Percentiles rank a stretch among this genome's conserved stretches.
These are phyloP conservation scores for Podotricha telesiphe DNA, from an alignment of 2,888 invertebrate species.

Conservation along the genomic window DNA sequence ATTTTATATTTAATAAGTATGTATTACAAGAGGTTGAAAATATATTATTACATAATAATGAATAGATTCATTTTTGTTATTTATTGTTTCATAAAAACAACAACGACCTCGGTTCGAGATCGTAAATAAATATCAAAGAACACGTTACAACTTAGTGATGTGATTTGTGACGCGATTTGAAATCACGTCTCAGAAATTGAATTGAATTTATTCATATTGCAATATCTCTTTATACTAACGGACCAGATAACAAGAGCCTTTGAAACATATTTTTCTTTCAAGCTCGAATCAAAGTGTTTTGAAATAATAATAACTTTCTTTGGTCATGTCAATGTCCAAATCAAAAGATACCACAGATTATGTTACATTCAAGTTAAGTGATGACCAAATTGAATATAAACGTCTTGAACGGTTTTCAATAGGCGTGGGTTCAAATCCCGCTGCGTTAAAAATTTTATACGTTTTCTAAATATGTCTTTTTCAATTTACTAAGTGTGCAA, in stretches of 20 bases:
- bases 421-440: no score
- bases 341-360: conserved; percentile 10
- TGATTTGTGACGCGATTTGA: no score
- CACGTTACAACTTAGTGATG: not conserved
- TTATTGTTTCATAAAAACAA: not conserved
- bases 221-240: conserved; percentile 8
- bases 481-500: no score
- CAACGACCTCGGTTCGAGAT: not conserved
- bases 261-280: conserved; percentile 18
- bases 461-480: no score
- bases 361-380: not conserved
- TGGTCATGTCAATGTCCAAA: conserved; percentile 22
- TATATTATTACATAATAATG: no score
- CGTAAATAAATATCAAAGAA: conserved; percentile 1
- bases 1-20: no score
- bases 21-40: no score
- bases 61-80: no score
- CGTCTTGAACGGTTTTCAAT: no score
- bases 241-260: conserved; percentile 12
- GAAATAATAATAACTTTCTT: conserved; percentile 16
- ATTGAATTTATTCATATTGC: conserved; percentile 7
- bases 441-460: no score
- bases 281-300: conserved; percentile 5
- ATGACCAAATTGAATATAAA: not conserved
- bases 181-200: not conserved